Evolutionary conservation across 2,888 invertebrate species (phyloP).

Genomic region (Leucania comma): DNA sequence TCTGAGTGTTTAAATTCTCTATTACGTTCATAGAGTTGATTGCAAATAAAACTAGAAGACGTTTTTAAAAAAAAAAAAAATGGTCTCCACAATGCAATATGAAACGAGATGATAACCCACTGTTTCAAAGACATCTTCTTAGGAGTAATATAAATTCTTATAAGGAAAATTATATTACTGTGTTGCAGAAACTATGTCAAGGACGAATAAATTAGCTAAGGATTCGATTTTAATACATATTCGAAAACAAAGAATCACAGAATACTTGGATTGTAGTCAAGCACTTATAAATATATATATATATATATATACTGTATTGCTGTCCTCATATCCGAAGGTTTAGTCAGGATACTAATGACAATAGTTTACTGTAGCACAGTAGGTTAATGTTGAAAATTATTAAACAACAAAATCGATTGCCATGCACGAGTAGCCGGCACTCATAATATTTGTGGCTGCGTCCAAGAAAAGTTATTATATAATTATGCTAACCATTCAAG

Average conservation of each 20-base stretch:
- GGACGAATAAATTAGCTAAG: constrained; percentile 69
- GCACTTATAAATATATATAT: too few relatives aligned
- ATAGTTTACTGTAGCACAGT: not conserved
- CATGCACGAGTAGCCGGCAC: not conserved
- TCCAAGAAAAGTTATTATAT: constrained; percentile 4
- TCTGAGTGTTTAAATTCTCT: not conserved
- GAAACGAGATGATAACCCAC: constrained; percentile 5
- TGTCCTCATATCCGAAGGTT: constrained; percentile 17
- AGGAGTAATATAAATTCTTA: constrained; percentile 20
- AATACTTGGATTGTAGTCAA: too few relatives aligned
- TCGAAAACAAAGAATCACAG: too few relatives aligned
- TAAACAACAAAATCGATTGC: constrained; percentile 28
- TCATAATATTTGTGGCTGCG: constrained; percentile 5
- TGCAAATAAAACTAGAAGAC: not conserved
- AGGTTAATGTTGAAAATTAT: constrained; percentile 29
- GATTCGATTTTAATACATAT: constrained; percentile 64
- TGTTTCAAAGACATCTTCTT: constrained; percentile 16
- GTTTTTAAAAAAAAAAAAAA: not conserved
- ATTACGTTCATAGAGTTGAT: constrained; percentile 13
- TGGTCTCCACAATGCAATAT: not conserved
- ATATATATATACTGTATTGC: too few relatives aligned
- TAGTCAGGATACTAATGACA: constrained; percentile 10
- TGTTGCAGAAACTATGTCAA: constrained; percentile 72
- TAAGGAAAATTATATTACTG: constrained; percentile 46
- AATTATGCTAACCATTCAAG: not conserved